Evolutionary conservation across 2,113 vertebrate species (phyloP), one percentile per base, ranked within the genome.

Genomic region (Cyanoderma ruficeps): DNA sequence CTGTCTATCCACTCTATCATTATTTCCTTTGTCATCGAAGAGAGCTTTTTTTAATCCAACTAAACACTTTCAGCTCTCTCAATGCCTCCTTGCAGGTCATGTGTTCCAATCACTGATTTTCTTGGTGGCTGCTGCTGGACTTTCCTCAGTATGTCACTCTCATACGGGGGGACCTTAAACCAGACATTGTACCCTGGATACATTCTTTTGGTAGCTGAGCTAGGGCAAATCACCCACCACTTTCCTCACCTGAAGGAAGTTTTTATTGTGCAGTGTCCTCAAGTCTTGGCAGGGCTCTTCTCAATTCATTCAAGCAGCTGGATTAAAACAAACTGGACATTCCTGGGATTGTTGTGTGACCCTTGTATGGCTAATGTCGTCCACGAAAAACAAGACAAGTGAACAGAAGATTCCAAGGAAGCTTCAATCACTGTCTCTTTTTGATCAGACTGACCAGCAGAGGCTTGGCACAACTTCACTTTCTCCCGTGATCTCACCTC

Each of bases 401-500:
- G 25, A 87, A 11, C 3, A 30, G 37, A 28, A 57, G 7, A 53
- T 60, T 70, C 74, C 23, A 65, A 52, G 33, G 24, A 42, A 12
- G 15, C 3, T 78, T 83, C 49, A 46, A 20, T 28, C 13, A 31
- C n/a, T 33, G 1, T 3, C 6, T 70, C 41, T 49, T 87, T 81
- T 69, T 74, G 27, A 39, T 35, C 27, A 53, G 9, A 12, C 5
- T 60, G 49, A 46, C 30, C 53, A 63, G 15, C 23, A 70, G 31
- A 76, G 11, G 7, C 3, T 14, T 70, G 27, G 57, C 15, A 31
- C 3, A 25, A 33, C 5, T 52, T 59, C 24, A 11, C 35, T 30
- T 63, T 78, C 27, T 63, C 31, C 68, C 0, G 0, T 30, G 49
- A 39, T 12, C 0, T 39, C 10, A 5, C 5, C 7, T 80, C 46